Conservation (phyloP, 2,797 vertebrate genomes). For the Nannoperca australis region DNA sequence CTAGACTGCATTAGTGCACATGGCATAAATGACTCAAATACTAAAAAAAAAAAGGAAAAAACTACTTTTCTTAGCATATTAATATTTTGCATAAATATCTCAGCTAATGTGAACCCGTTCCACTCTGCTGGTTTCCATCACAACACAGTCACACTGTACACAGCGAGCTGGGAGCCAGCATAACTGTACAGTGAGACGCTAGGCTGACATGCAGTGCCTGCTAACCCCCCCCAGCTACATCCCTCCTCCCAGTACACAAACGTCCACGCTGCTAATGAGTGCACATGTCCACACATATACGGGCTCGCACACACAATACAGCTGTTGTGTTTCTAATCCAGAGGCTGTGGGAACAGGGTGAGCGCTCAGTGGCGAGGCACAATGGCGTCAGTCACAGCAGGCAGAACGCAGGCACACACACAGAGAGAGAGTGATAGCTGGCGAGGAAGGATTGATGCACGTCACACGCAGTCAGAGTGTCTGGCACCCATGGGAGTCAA, state of each 20-base stretch:
- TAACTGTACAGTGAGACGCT: conserved; percentile 66
- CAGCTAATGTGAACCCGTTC: conserved; percentile 68
- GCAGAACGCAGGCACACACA: conserved; percentile 38
- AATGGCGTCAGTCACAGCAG: conserved; percentile 84
- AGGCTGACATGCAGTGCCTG: conserved; percentile 63
- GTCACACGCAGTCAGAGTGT: conserved; percentile 29
- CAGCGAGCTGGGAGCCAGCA: conserved; percentile 61
- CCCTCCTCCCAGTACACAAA: conserved; percentile 42
- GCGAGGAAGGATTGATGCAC: conserved; percentile 44
- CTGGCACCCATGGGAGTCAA: conserved; percentile 44
- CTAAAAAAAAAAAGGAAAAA: too few relatives aligned
- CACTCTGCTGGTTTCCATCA: conserved; percentile 62
- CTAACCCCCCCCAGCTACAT: conserved; percentile 43
- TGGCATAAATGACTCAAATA: too few relatives aligned
- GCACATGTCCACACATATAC: conserved; percentile 57
- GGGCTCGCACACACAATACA: conserved; percentile 79
- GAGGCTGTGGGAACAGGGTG: conserved; percentile 78
- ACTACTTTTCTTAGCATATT: neutral
- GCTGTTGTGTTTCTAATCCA: conserved; percentile 84
- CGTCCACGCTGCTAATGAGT: conserved; percentile 56
- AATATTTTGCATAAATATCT: conserved; percentile 58
- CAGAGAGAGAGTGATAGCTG: conserved; percentile 48
- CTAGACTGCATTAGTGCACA: neutral
- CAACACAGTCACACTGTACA: conserved; percentile 70
- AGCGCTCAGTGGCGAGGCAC: conserved; percentile 73